Percentiles rank a stretch among this genome's conserved stretches.
Evolutionary conservation across 2,113 vertebrate genomes (phyloP).

Genomic region (Syngnathoides biaculeatus): DNA sequence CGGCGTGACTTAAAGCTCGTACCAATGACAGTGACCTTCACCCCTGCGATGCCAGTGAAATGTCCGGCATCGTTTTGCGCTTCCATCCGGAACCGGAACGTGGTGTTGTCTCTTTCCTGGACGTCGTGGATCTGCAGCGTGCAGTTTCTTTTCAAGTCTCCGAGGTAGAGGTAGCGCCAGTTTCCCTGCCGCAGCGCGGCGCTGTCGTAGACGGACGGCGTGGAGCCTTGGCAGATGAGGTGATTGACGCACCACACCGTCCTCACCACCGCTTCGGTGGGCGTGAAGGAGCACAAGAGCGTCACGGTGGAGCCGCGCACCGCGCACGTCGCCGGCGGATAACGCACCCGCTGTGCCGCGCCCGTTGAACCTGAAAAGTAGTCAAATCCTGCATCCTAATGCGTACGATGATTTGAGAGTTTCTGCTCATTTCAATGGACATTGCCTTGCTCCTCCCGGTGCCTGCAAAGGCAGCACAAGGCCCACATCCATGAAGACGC

Average conservation of each 20-base stretch:
- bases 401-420: neutral
- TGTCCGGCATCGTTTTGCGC: fast-evolving
- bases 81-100: conserved; percentile 41
- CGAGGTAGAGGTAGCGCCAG: conserved; percentile 32
- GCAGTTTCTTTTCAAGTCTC: conserved; percentile 29
- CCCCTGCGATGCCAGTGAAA: fast-evolving
- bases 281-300: conserved; percentile 17
- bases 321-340: neutral
- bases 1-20: neutral
- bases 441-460: too few relatives aligned
- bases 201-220: conserved; percentile 24
- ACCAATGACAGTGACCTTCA: neutral
- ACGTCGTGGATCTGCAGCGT: conserved; percentile 30
- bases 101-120: fast-evolving
- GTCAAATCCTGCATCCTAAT: too few relatives aligned
- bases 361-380: neutral
- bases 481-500: too few relatives aligned
- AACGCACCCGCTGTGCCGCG: fast-evolving
- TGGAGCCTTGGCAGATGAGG: fast-evolving
- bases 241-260: conserved; percentile 18
- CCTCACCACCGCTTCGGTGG: neutral
- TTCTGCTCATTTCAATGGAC: too few relatives aligned
- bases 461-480: too few relatives aligned
- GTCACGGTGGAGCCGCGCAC: conserved; percentile 8
- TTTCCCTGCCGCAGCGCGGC: fast-evolving